A percentile compares a stretch with the other conserved stretches of the same genome.
These are phyloP conservation scores for Pararge aegeria DNA, from an alignment of 1,140 invertebrate genomes.

Conservation along the genomic window DNA sequence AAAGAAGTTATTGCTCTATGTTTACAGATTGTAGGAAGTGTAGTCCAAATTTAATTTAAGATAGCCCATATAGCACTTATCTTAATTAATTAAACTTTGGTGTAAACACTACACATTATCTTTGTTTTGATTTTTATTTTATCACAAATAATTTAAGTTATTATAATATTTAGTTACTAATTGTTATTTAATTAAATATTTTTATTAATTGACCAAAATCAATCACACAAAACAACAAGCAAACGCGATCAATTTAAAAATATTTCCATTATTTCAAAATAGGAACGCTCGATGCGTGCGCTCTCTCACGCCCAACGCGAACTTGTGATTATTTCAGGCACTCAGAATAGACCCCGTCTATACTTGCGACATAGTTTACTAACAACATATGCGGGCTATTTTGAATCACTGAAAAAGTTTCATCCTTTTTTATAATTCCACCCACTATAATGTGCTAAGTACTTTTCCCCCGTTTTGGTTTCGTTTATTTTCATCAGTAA, in stretches of 20 bases:
- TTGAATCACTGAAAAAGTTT: not conserved
- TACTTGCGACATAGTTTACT: conserved; percentile 20
- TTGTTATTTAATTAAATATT: not conserved
- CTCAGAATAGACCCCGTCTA: conserved; percentile 18
- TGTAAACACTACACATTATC: not conserved
- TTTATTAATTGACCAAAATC: not conserved
- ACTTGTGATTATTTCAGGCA: conserved; percentile 38
- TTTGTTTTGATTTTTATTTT: not conserved
- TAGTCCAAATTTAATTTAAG: too few relatives aligned
- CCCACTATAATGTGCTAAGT: too few relatives aligned
- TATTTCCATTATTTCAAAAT: not conserved
- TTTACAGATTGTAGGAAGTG: too few relatives aligned
- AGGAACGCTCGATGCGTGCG: conserved; percentile 12
- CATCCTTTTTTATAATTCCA: not conserved
- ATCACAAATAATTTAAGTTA: conserved; percentile 12
- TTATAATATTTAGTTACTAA: not conserved
- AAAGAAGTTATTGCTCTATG: not conserved
- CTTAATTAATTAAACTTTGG: too few relatives aligned
- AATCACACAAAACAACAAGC: too few relatives aligned
- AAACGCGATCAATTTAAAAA: too few relatives aligned
- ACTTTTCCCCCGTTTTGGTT: too few relatives aligned
- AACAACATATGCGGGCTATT: conserved; percentile 2
- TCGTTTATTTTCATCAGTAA: too few relatives aligned
- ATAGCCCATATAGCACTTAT: too few relatives aligned
- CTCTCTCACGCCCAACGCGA: conserved; percentile 14